phyloP scores from a whole-genome alignment of 1,140 invertebrate genomes.

The Fopius arisanus region DNA sequence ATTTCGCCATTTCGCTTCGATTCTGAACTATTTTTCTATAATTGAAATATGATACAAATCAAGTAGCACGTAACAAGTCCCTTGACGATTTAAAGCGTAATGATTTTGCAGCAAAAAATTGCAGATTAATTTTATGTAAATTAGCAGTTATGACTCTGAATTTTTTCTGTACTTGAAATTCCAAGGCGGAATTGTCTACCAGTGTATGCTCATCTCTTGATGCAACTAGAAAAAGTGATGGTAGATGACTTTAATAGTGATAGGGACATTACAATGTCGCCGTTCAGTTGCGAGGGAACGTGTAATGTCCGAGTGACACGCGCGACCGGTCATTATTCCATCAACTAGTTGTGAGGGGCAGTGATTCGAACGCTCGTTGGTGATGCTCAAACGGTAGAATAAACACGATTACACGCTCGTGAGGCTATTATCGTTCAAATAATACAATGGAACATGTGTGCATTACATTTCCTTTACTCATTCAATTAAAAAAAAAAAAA shows the following conservation, averaged over 20 bases:
- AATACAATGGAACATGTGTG: slow-evolving; percentile 7
- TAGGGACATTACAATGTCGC: background rate
- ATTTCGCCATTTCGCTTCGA: background rate
- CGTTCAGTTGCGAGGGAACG: background rate
- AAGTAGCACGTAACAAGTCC: too few relatives aligned
- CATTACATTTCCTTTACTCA: background rate
- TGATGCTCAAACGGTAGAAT: slow-evolving; percentile 1
- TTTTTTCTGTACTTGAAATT: too few relatives aligned
- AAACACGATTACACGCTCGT: slow-evolving; percentile 11
- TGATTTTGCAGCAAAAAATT: too few relatives aligned
- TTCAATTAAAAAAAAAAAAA: background rate
- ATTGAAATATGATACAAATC: too few relatives aligned
- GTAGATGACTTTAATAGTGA: background rate
- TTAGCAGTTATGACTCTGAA: too few relatives aligned
- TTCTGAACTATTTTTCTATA: too few relatives aligned
- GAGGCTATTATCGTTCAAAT: background rate
- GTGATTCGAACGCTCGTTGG: slow-evolving; percentile 5
- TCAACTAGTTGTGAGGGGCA: slow-evolving; percentile 8
- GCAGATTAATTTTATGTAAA: too few relatives aligned
- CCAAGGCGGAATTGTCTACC: too few relatives aligned
- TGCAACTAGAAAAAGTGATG: background rate
- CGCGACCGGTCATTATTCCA: slow-evolving; percentile 6
- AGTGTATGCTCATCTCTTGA: too few relatives aligned
- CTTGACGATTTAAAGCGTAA: too few relatives aligned
- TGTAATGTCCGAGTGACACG: slow-evolving; percentile 7